Evolutionary conservation across 2,797 vertebrate genomes (phyloP), one percentile per base, ranked within the genome.

Genomic region (Caiman crocodilus): DNA sequence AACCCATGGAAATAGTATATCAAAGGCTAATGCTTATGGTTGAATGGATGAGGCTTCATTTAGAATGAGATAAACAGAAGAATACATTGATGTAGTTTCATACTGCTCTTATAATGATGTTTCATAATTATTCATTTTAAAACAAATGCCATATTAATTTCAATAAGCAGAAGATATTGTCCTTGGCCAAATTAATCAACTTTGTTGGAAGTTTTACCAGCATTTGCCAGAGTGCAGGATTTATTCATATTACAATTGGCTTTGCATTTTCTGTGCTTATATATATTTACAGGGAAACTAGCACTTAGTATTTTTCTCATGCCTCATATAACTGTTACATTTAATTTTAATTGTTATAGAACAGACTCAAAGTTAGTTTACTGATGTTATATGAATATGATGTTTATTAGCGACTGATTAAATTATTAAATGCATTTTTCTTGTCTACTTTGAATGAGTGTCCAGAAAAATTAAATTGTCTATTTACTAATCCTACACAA

Each of bases 351-450:
- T 25, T 76, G 15, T 4, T 59, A 78, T 28, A 79, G 14, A 82
- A 80, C 21, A 82, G 89, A 7, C 14, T 88, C 76, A 78, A 81
- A 92, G 25, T 76, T 20, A 71, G 80, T 94, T 93, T 84, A 90
- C 3, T 82, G 55, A 5, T 7, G 56, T 78, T 14, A 63, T 35
- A 89, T 16, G 77, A 74, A 35, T 69, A 84, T 20, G 4, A 89
- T 79, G 65, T 85, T 78, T 32, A 88, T 73, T 20, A 86, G 6
- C 42, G 10, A 84, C 6, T 3, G 4, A 63, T 89, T 65, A 83
- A 84, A 79, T 56, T 26, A 82, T 55, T 74, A 32, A 4, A 59
- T 2, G 0, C 3, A 58, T 50, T 78, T 56, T 32, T 82, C 71
- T 85, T 30, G 17, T 82, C 1, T 2, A 55, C 87, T 93, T 15